Base-by-base conservation (phyloP, 2,113 vertebrate species). In the Ailuropoda melanoleuca region DNA sequence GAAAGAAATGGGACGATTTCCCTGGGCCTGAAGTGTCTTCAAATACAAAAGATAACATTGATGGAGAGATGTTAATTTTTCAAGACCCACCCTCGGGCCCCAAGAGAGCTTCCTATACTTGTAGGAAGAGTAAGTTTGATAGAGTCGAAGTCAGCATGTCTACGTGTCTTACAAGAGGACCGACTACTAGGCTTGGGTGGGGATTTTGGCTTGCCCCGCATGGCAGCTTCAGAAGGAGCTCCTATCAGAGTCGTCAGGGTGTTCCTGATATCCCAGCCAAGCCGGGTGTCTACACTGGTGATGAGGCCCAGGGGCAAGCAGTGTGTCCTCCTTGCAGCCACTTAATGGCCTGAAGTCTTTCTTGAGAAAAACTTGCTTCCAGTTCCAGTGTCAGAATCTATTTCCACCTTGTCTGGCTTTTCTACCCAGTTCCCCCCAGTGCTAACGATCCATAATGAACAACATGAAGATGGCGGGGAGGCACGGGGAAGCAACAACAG, bases 1-100 rank as follows among this genome's bases (percentile, higher is more conserved):
- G 93, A 88, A 91, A 34, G 31, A 95, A 87, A 74, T 12, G 48
- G 14, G 26, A 83, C 14, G 48, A 26, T 78, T 89, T 84, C 37
- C 26, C 15, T 29, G 66, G 60, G 29, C 6, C 26, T 55, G 50
- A 58, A 66, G 37, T 94, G 91, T 78, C 56, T 97, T 80, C 75
- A 64, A 64, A 53, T 46, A 58, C 21, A 86, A 34, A 66, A 62
- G 66, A 60, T 8, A 23, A 11, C 85, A 50, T 12, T 2, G 34
- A 8, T 13, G 50, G 50, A 91, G 43, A 84, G 37, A 53, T 7
- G 43, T 26, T 60, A 37, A 11, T 29, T 56, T 93, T 58, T 92
- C 62, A 83, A 75, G n/a, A 80, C n/a, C 53, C 26, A 19, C 31
- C 74, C 50, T 21, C 43, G 66, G 29, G 1, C 12, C n/a, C 53